Percentiles rank a stretch among this genome's conserved stretches.
Conservation (phyloP, 2,113 vertebrate species). For the Pluvialis apricaria region DNA sequence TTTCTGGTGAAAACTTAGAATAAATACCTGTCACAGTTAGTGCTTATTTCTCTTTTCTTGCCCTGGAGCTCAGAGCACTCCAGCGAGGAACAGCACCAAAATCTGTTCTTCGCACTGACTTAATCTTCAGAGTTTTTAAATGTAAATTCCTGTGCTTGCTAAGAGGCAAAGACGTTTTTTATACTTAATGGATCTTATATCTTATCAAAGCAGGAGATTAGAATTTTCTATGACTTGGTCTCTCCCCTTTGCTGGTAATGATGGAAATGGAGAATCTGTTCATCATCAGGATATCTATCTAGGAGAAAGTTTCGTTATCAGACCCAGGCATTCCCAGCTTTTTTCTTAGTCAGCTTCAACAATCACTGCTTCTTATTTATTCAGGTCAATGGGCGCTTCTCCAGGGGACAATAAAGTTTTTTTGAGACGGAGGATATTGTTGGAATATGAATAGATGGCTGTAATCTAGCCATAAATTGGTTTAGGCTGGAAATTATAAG, state of each 20-base stretch:
- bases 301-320: background rate
- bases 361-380: background rate
- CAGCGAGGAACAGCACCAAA: background rate
- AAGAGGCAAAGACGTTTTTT: background rate
- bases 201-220: background rate
- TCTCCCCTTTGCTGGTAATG: background rate
- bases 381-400: background rate
- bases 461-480: background rate
- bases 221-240: background rate
- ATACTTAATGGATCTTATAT: background rate
- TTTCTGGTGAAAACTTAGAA: background rate
- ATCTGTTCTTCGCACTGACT: background rate
- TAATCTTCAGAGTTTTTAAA: background rate
- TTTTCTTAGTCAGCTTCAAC: background rate
- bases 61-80: background rate
- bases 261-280: background rate
- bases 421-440: background rate
- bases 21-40: background rate
- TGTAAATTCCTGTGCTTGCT: background rate
- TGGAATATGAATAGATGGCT: background rate
- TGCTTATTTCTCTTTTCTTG: background rate
- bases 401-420: background rate
- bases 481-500: background rate
- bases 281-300: background rate
- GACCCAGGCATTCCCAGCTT: background rate